Percentiles rank a stretch among this genome's conserved stretches.
phyloP scores from a whole-genome alignment of 2,797 vertebrate species.

The Thripadectes ignobilis region DNA sequence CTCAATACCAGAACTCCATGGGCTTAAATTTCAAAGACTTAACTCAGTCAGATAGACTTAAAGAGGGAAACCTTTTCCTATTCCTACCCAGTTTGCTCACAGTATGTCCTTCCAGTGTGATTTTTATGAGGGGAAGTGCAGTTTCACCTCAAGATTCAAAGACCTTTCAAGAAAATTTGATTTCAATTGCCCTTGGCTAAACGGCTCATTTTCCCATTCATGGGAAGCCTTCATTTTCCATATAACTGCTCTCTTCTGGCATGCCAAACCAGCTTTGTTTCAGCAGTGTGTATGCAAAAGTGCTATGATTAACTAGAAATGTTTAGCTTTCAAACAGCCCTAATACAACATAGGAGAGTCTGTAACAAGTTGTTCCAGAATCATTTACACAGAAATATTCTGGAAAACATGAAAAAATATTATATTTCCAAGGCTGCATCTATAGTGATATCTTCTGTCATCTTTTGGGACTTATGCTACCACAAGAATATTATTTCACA shows the following conservation, averaged over 20 bases:
- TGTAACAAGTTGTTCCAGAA: background rate
- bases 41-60: background rate
- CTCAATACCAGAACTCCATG: background rate
- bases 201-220: background rate
- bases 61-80: background rate
- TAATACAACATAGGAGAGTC: background rate
- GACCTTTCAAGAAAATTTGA: background rate
- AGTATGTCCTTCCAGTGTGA: rapidly evolving
- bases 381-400: background rate
- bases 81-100: background rate
- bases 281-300: background rate
- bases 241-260: background rate
- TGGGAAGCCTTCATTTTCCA: background rate
- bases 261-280: background rate
- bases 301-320: background rate
- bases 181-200: background rate
- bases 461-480: background rate
- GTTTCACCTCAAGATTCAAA: background rate
- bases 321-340: background rate
- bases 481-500: background rate
- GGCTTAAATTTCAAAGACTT: background rate
- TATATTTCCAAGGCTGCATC: background rate
- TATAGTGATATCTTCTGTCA: background rate
- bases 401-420: background rate
- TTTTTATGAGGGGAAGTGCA: background rate